Conservation (phyloP, 2,888 invertebrate genomes). For the Pollenia labialis region DNA sequence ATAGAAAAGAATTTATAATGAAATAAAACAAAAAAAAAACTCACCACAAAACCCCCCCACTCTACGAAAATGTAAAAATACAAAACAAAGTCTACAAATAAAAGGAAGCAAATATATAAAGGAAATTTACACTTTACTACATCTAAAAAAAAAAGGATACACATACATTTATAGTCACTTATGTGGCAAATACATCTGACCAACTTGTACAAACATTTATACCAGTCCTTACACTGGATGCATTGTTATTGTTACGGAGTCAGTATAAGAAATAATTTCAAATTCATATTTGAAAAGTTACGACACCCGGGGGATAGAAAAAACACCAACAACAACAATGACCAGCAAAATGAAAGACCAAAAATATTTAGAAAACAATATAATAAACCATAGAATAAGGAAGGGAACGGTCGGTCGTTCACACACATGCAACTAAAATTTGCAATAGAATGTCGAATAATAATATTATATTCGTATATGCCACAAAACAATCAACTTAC, state of each 20-base stretch:
- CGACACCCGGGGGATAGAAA: slow-evolving; percentile 82
- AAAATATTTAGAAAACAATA: slow-evolving; percentile 28
- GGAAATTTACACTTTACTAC: slow-evolving; percentile 30
- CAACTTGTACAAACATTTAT: slow-evolving; percentile 17
- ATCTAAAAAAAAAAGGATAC: background rate
- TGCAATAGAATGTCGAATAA: slow-evolving; percentile 29
- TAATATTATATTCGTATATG: slow-evolving; percentile 56
- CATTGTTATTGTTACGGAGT: slow-evolving; percentile 34
- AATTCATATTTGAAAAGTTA: slow-evolving; percentile 84
- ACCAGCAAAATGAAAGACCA: slow-evolving; percentile 59
- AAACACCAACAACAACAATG: slow-evolving; percentile 59
- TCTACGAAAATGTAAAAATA: slow-evolving; percentile 7
- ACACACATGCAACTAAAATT: slow-evolving; percentile 44
- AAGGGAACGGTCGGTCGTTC: slow-evolving; percentile 69
- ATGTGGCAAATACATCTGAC: slow-evolving; percentile 19
- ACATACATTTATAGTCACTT: background rate
- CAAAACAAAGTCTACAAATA: background rate
- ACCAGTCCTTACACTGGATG: background rate
- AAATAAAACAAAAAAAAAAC: slow-evolving; percentile 51
- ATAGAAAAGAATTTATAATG: slow-evolving; percentile 68
- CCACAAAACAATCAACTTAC: slow-evolving; percentile 44
- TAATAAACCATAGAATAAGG: slow-evolving; percentile 68
- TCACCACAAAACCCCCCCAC: slow-evolving; percentile 67
- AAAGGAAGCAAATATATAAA: slow-evolving; percentile 43
- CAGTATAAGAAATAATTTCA: slow-evolving; percentile 80